Conservation (phyloP, 2,797 vertebrate species). For the Emys orbicularis region DNA sequence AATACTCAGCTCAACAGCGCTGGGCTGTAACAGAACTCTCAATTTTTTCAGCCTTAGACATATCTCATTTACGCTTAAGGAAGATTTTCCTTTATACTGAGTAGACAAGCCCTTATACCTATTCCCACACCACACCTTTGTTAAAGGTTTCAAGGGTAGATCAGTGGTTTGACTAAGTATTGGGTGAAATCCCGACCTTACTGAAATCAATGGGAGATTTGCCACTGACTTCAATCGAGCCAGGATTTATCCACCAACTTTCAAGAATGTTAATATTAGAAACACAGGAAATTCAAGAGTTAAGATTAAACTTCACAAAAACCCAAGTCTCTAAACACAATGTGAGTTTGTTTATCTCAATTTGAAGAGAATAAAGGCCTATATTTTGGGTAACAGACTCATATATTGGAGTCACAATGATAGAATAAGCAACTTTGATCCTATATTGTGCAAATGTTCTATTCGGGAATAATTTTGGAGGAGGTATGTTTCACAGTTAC, state of each 20-base stretch:
- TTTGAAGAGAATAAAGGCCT: accelerated
- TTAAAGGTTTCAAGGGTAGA: not conserved
- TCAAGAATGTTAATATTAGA: not conserved
- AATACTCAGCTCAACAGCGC: accelerated
- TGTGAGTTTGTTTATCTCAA: not conserved
- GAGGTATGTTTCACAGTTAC: not conserved
- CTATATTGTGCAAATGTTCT: not conserved
- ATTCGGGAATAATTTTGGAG: not conserved
- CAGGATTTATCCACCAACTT: no score
- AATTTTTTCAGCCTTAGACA: not conserved
- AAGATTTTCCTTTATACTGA: not conserved
- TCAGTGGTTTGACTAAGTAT: not conserved
- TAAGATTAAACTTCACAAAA: not conserved
- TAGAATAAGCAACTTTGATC: not conserved
- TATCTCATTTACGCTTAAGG: not conserved
- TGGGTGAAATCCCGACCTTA: not conserved
- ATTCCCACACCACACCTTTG: accelerated
- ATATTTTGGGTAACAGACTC: not conserved
- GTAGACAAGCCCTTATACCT: not conserved
- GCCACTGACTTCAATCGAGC: not conserved
- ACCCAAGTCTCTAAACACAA: not conserved
- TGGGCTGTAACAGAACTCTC: not conserved
- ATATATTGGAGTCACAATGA: not conserved
- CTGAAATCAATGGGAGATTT: not conserved
- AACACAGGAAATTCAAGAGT: not conserved